phyloP scores from a whole-genome alignment of 37 sponge, comb jelly and placozoan species.

The Haliclona indistincta region DNA sequence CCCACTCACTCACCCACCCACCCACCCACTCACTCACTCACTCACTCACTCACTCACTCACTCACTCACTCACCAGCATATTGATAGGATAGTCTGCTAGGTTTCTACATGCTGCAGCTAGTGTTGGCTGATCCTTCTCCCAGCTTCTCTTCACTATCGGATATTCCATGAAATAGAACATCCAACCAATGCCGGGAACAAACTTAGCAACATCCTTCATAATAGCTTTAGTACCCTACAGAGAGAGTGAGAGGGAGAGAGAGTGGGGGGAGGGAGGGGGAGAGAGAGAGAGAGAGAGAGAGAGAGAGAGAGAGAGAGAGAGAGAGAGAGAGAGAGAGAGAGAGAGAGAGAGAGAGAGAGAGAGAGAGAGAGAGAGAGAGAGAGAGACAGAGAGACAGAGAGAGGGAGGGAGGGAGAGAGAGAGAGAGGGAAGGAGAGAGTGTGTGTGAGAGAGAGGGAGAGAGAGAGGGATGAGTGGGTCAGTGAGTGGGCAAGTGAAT shows the following conservation, averaged over 20 bases:
- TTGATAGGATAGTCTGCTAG: slow-evolving; percentile 72
- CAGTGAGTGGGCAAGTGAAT: too few species aligned
- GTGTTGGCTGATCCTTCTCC: slow-evolving; percentile 61
- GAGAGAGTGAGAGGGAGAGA: not conserved
- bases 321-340: slow-evolving; percentile 33
- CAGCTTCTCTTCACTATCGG: slow-evolving; percentile 82
- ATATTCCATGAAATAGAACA: slow-evolving; percentile 84
- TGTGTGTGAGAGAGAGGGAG: too few species aligned
- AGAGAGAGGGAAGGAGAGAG: too few species aligned
- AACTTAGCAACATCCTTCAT: slow-evolving; percentile 87
- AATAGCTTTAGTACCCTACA: slow-evolving; percentile 76
- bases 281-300: not conserved
- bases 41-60: not conserved
- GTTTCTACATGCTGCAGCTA: slow-evolving; percentile 46
- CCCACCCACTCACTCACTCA: too few species aligned
- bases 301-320: not conserved
- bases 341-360: slow-evolving; percentile 11
- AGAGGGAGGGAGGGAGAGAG: too few species aligned
- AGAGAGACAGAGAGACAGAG: too few species aligned
- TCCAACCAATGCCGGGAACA: slow-evolving; percentile 91
- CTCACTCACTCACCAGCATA: slow-evolving; percentile 55
- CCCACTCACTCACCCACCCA: too few species aligned
- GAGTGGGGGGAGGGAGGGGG: too few species aligned
- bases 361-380: slow-evolving; percentile 16
- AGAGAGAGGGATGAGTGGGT: too few species aligned